Conservation (phyloP, 2,888 invertebrate species). For the Siphlonurus alternatus region DNA sequence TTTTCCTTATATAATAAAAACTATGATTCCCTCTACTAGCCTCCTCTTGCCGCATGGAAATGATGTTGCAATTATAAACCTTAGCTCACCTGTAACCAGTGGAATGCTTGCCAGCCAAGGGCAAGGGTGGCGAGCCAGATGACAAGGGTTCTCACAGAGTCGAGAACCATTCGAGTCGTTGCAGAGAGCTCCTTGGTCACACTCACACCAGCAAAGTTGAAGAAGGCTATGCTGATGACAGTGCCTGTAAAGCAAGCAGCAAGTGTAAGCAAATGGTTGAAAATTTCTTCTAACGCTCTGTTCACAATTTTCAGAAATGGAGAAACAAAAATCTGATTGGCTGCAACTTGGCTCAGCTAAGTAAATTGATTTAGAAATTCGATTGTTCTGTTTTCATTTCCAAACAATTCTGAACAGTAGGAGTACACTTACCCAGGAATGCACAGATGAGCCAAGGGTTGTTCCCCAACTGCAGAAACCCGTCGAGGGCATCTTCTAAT, state of each 20-base stretch:
- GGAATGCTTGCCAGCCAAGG: constrained; percentile 63
- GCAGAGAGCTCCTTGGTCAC: constrained; percentile 89
- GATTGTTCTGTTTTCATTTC: too few species aligned
- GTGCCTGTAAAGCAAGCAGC: constrained; percentile 39
- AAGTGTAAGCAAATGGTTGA: too few species aligned
- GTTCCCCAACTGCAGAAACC: constrained; percentile 62
- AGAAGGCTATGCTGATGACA: constrained; percentile 75
- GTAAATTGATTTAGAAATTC: too few species aligned
- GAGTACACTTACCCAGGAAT: constrained; percentile 45
- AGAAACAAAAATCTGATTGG: too few species aligned
- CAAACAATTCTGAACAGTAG: too few species aligned
- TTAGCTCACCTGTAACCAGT: constrained; percentile 49
- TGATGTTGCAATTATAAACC: too few species aligned
- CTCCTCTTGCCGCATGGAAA: too few species aligned
- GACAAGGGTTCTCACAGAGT: constrained; percentile 74
- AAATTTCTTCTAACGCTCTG: too few species aligned
- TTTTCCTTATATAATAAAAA: too few species aligned
- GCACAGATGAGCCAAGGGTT: constrained; percentile 43
- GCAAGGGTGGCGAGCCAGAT: constrained; percentile 71
- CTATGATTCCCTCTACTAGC: too few species aligned
- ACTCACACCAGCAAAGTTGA: constrained; percentile 81
- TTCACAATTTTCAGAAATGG: too few species aligned
- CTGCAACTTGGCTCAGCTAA: too few species aligned
- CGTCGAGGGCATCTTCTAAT: constrained; percentile 74
- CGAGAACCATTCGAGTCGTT: constrained; percentile 77